Evolutionary conservation across 2,113 vertebrate genomes (phyloP).

Genomic region (Centropus unirufus): DNA sequence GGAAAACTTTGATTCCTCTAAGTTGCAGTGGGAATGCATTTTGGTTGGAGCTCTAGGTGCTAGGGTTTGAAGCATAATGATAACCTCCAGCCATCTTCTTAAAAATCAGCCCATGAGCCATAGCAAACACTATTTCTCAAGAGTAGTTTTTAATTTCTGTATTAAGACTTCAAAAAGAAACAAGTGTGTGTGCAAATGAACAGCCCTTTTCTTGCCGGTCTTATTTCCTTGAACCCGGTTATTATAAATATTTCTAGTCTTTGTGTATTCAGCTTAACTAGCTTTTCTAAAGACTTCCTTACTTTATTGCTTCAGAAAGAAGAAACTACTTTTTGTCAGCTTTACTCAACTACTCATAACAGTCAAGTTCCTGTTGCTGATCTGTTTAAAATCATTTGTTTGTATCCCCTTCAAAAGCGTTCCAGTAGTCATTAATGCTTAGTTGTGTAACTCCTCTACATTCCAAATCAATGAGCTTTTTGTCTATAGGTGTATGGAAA

Average conservation of each 20-base stretch:
- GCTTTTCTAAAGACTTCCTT: neutral
- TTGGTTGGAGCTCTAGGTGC: neutral
- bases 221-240: neutral
- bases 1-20: neutral
- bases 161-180: neutral
- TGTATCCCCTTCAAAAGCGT: neutral
- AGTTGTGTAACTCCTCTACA: neutral
- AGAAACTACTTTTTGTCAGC: neutral
- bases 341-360: neutral
- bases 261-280: neutral
- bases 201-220: neutral
- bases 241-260: neutral
- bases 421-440: neutral
- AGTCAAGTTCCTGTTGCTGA: neutral
- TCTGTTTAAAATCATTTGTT: neutral
- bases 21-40: neutral
- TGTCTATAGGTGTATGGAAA: neutral
- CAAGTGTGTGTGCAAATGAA: neutral
- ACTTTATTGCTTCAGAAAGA: neutral
- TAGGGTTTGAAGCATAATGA: rapidly evolving
- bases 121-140: neutral
- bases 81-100: neutral
- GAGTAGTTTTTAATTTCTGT: neutral
- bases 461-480: neutral
- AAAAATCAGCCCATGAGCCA: neutral